Evolutionary conservation across 2,797 vertebrate genomes (phyloP), one percentile per base, ranked within the genome.

Genomic region (Heliangelus exortis): DNA sequence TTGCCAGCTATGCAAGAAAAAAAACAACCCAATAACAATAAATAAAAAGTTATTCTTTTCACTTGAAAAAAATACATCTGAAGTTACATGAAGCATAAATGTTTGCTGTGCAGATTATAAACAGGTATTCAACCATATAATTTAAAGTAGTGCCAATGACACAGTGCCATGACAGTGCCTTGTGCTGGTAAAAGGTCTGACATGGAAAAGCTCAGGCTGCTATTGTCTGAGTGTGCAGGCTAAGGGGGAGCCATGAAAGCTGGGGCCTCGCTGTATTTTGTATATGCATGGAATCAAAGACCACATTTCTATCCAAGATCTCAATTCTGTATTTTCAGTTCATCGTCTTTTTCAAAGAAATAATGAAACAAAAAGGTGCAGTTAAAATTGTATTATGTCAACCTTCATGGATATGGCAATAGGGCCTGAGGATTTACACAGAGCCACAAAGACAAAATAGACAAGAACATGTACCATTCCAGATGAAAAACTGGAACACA

Each of bases 1-100:
- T 90, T 94, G 67, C 88, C 62, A 94, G 71, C 80, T 75, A 93
- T 77, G 90, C 68, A 84, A 74, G 75, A 90, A 59, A 7, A 45
- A 19, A 10, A 36, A n/a, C 12, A 41, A 13, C 39, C 0, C 3
- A 61, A 74, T 68, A 79, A 66, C 73, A 92, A 87, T 67, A 93
- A 86, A 94, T 65, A 53, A 91, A 72, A 90, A 58, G 28, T 15
- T 87, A 76, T 68, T 83, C 4, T 89, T 91, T 95, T 90, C 39
- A n/a, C 25, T 53, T 55, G 15, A 45, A 68, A 86, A 80, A 61
- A 83, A 68, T 25, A 58, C 77, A 77, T 26, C 39, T 41, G 18
- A 75, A 43, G 17, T 84, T 80, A 87, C 18, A 57, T 65, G 78
- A 88, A 63, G 50, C 36, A 71, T 67, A 87, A 89, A 87, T 71